Percentiles rank a stretch among this genome's conserved stretches.
Evolutionary conservation across 2,888 invertebrate genomes (phyloP).

Genomic region (Spodoptera littoralis): DNA sequence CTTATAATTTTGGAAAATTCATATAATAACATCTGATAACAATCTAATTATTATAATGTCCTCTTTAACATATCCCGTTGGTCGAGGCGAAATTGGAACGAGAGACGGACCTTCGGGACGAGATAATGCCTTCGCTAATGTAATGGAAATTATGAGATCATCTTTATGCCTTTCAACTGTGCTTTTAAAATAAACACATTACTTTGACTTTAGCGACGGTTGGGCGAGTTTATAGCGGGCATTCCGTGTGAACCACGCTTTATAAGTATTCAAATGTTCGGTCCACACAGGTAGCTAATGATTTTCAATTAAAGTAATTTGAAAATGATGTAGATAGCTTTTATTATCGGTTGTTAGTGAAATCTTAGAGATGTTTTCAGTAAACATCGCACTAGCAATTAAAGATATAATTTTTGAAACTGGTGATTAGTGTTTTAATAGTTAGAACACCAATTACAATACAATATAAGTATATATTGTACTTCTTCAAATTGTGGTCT

Average conservation of each 20-base stretch:
- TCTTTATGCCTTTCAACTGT: slow-evolving; percentile 80
- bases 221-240: slow-evolving; percentile 62
- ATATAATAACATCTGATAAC: slow-evolving; percentile 88
- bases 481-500: no score
- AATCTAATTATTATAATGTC: slow-evolving; percentile 88
- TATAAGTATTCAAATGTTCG: slow-evolving; percentile 60
- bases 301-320: slow-evolving; percentile 67
- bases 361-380: not conserved
- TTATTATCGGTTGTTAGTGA: slow-evolving; percentile 23
- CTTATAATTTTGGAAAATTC: slow-evolving; percentile 87
- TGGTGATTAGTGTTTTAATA: no score
- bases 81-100: slow-evolving; percentile 80
- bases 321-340: slow-evolving; percentile 51
- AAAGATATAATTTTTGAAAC: no score
- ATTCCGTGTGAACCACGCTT: slow-evolving; percentile 63
- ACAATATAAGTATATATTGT: no score
- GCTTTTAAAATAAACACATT: slow-evolving; percentile 86
- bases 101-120: slow-evolving; percentile 74
- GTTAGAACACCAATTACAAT: no score
- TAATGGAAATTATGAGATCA: slow-evolving; percentile 84
- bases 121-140: slow-evolving; percentile 84
- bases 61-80: slow-evolving; percentile 87
- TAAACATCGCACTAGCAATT: no score
- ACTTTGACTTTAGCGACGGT: slow-evolving; percentile 62
- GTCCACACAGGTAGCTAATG: slow-evolving; percentile 60